Evolutionary conservation across 1,140 invertebrate species (phyloP).

Genomic region (Drosophila saltans): DNA sequence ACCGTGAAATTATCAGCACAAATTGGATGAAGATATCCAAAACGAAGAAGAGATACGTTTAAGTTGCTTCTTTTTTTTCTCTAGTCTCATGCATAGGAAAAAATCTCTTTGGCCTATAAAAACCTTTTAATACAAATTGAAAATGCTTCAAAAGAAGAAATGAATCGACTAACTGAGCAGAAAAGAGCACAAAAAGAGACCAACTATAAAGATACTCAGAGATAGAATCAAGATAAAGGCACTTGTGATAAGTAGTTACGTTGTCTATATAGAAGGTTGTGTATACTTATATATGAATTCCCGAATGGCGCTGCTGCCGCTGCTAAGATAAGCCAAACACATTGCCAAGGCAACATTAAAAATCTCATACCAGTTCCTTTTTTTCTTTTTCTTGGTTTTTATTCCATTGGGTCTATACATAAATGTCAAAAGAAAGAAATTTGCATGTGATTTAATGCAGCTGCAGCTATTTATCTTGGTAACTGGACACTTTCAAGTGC

Average conservation of each 20-base stretch:
- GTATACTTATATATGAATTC: too few species aligned
- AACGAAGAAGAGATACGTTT: slow-evolving; percentile 44
- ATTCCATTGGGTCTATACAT: slow-evolving; percentile 35
- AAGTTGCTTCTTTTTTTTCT: slow-evolving; percentile 41
- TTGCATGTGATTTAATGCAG: slow-evolving; percentile 61
- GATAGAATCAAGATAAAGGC: slow-evolving; percentile 2
- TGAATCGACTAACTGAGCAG: slow-evolving; percentile 5
- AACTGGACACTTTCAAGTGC: slow-evolving; percentile 43
- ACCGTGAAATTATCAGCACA: slow-evolving; percentile 82
- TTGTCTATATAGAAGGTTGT: slow-evolving; percentile 12
- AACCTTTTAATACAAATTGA: slow-evolving; percentile 80
- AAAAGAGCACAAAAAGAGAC: slow-evolving; percentile 56
- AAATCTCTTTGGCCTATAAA: slow-evolving; percentile 49
- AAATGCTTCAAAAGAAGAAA: slow-evolving; percentile 56
- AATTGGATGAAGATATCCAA: slow-evolving; percentile 70
- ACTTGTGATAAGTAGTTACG: slow-evolving; percentile 62
- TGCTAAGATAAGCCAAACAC: slow-evolving; percentile 42
- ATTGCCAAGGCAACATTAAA: slow-evolving; percentile 43
- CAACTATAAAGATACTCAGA: slow-evolving; percentile 41
- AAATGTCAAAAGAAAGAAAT: slow-evolving; percentile 64
- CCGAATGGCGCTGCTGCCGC: too few species aligned
- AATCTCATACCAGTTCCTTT: slow-evolving; percentile 16
- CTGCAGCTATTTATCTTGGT: slow-evolving; percentile 65
- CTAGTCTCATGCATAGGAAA: slow-evolving; percentile 68
- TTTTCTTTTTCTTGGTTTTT: slow-evolving; percentile 4